phyloP scores from a whole-genome alignment of 2,888 invertebrate genomes.

The Caenorhabditis angaria region DNA sequence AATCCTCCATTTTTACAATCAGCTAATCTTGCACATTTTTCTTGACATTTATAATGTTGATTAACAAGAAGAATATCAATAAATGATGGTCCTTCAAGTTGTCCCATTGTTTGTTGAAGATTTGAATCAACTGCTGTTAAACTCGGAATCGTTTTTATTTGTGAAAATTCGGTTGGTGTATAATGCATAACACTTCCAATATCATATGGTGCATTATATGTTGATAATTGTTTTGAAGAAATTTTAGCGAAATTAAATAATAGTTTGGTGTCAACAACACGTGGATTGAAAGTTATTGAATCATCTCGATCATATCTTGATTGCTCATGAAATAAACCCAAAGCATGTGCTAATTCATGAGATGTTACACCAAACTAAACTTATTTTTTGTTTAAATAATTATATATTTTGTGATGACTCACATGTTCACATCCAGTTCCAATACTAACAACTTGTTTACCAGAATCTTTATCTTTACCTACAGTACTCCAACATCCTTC shows the following conservation, averaged over 20 bases:
- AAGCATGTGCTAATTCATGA: conserved; percentile 59
- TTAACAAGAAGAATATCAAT: conserved; percentile 53
- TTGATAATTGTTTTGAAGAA: conserved; percentile 43
- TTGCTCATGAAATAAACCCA: conserved; percentile 60
- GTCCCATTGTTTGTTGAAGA: conserved; percentile 59
- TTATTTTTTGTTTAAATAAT: not conserved
- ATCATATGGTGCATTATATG: conserved; percentile 57
- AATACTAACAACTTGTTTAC: conserved; percentile 55
- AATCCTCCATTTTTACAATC: conserved; percentile 56
- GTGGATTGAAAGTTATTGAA: conserved; percentile 45
- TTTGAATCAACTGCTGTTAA: conserved; percentile 50
- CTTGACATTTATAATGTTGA: conserved; percentile 50
- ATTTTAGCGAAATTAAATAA: conserved; percentile 59
- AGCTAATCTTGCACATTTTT: conserved; percentile 18
- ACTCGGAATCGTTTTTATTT: conserved; percentile 36
- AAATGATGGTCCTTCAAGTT: conserved; percentile 55
- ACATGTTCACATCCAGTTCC: conserved; percentile 60
- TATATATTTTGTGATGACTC: conserved; percentile 1
- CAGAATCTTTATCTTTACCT: conserved; percentile 47
- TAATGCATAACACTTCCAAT: conserved; percentile 61
- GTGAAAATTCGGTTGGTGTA: conserved; percentile 57
- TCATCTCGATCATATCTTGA: conserved; percentile 54
- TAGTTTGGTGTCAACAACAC: conserved; percentile 42
- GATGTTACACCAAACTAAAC: conserved; percentile 60
- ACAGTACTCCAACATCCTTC: conserved; percentile 63